Evolutionary conservation across 2,797 vertebrate species (phyloP).

Genomic region (Clarias fuscus): DNA sequence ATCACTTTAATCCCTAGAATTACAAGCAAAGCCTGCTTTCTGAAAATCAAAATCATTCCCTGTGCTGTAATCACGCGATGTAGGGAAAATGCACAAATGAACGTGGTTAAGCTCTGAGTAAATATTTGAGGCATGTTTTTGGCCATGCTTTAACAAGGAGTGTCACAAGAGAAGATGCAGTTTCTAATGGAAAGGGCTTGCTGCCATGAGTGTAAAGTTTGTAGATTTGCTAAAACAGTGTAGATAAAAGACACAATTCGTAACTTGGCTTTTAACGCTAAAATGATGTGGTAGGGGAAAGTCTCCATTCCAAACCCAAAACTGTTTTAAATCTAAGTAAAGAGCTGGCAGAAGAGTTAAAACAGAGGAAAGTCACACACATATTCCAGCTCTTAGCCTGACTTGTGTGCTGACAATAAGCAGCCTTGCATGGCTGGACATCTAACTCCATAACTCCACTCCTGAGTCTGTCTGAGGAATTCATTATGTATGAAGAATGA

Average conservation of each 20-base stretch:
- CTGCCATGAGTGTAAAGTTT: conserved; percentile 33
- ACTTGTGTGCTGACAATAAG: conserved; percentile 20
- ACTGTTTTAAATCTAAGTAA: conserved; percentile 40
- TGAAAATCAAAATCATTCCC: conserved; percentile 46
- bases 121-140: conserved; percentile 52
- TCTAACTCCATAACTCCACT: not conserved
- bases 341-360: conserved; percentile 23
- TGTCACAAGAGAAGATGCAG: conserved; percentile 43
- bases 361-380: conserved; percentile 27
- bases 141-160: conserved; percentile 38
- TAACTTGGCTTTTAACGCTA: conserved; percentile 28
- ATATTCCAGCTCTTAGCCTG: conserved; percentile 21
- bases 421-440: conserved; percentile 18
- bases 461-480: not conserved
- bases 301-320: conserved; percentile 20
- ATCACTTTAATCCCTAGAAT: conserved; percentile 51
- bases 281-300: conserved; percentile 21
- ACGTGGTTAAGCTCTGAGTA: conserved; percentile 44
- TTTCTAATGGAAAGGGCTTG: conserved; percentile 31
- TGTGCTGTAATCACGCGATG: conserved; percentile 46
- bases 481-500: not conserved
- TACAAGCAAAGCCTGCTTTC: conserved; percentile 47
- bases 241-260: conserved; percentile 42
- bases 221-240: conserved; percentile 26
- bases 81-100: conserved; percentile 36